Evolutionary conservation across 1,140 invertebrate species (phyloP).

Genomic region (Mactra quadrangularis): DNA sequence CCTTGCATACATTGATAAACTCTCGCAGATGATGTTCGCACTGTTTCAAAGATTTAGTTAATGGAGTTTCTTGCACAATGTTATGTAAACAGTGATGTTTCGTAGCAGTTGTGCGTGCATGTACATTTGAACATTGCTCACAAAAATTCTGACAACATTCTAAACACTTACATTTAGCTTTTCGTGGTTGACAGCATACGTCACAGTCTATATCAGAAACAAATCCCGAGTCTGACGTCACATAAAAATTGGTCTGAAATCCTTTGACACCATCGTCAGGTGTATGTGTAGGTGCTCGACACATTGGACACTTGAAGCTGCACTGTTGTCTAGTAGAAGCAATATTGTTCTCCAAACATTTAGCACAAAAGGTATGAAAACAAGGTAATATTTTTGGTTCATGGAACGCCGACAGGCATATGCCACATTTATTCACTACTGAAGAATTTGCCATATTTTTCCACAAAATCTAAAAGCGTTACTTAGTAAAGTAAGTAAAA

Average conservation of each 20-base stretch:
- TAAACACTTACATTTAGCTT: background rate
- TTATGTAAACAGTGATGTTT: background rate
- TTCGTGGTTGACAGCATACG: background rate
- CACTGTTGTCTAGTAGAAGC: background rate
- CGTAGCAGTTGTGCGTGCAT: background rate
- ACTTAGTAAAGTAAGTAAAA: no score
- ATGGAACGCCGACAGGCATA: background rate
- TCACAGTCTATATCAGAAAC: conserved; percentile 9
- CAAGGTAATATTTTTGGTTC: conserved; percentile 28
- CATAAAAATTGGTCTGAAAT: conserved; percentile 30
- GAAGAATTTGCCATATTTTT: no score
- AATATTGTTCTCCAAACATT: conserved; percentile 5
- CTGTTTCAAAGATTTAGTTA: no score
- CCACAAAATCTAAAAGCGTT: no score
- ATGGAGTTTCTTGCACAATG: background rate
- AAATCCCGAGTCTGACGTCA: background rate
- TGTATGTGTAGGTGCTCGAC: background rate
- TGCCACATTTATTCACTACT: background rate
- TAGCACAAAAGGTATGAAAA: conserved; percentile 24
- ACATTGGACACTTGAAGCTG: conserved; percentile 1
- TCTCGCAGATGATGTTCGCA: background rate
- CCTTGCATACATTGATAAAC: background rate
- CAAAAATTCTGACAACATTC: conserved; percentile 32
- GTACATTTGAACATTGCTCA: background rate
- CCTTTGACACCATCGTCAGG: background rate